Percentiles rank a stretch among this genome's conserved stretches.
phyloP scores from a whole-genome alignment of 2,113 vertebrate species.

The Baryphthengus martii region DNA sequence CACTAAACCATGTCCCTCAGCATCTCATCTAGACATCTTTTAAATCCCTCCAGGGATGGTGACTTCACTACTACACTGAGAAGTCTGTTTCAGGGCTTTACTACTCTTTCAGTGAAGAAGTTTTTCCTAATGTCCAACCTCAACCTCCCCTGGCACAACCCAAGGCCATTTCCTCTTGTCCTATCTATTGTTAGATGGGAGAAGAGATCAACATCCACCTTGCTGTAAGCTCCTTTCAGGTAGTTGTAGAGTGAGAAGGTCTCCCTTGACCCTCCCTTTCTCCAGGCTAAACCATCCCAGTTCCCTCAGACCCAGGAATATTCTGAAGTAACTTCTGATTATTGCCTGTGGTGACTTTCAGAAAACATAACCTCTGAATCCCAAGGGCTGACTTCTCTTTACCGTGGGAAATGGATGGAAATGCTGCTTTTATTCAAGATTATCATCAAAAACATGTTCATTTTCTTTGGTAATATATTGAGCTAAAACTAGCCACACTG shows the following conservation, averaged over 20 bases:
- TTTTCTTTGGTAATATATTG: background rate
- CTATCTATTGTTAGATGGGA: background rate
- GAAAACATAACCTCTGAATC: background rate
- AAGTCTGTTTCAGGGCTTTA: background rate
- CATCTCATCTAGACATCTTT: background rate
- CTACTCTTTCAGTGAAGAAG: background rate
- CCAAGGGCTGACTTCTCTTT: background rate
- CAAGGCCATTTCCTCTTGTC: background rate
- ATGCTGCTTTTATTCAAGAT: background rate
- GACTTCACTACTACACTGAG: background rate
- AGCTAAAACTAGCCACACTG: background rate
- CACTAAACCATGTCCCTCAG: background rate
- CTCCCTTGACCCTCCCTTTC: background rate
- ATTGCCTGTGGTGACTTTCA: background rate
- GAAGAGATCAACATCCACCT: background rate
- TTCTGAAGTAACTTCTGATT: background rate
- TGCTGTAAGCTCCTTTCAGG: background rate
- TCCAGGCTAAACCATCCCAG: background rate
- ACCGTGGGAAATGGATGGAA: background rate
- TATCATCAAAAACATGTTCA: background rate
- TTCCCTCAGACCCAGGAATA: background rate
- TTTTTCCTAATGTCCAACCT: background rate
- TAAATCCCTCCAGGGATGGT: background rate
- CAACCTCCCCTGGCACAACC: background rate
- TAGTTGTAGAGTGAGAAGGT: background rate